phyloP scores from a whole-genome alignment of 2,888 invertebrate species.

The Mesorhabditis belari region DNA sequence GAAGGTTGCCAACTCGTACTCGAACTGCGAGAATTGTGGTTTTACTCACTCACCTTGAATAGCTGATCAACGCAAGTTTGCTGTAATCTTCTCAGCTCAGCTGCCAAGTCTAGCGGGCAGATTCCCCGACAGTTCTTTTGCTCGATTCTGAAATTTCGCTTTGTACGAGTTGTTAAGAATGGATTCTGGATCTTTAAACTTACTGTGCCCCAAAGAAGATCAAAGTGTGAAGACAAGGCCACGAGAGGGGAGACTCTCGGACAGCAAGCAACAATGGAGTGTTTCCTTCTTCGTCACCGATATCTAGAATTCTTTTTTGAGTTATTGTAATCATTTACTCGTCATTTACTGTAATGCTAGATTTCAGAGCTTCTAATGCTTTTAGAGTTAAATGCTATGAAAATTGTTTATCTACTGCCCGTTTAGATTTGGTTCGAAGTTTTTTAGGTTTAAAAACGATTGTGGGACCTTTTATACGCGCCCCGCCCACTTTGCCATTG shows the following conservation, averaged over 20 bases:
- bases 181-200: slow-evolving; percentile 1
- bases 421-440: too few species aligned
- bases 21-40: too few species aligned
- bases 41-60: slow-evolving; percentile 24
- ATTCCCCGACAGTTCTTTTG: slow-evolving; percentile 58
- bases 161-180: neutral
- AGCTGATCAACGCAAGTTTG: slow-evolving; percentile 54
- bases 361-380: too few species aligned
- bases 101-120: slow-evolving; percentile 60
- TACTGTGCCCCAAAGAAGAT: slow-evolving; percentile 50
- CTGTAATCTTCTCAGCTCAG: slow-evolving; percentile 59
- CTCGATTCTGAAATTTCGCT: slow-evolving; percentile 46
- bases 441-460: too few species aligned
- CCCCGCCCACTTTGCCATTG: too few species aligned
- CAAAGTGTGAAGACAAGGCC: slow-evolving; percentile 55
- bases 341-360: too few species aligned
- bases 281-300: slow-evolving; percentile 59
- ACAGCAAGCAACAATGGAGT: slow-evolving; percentile 63
- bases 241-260: slow-evolving; percentile 59
- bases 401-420: too few species aligned
- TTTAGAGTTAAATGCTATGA: too few species aligned
- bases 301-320: slow-evolving; percentile 17
- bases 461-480: too few species aligned
- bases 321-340: too few species aligned
- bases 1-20: too few species aligned